Evolutionary conservation across 2,797 vertebrate species (phyloP).

Genomic region (Acanthornis magna): DNA sequence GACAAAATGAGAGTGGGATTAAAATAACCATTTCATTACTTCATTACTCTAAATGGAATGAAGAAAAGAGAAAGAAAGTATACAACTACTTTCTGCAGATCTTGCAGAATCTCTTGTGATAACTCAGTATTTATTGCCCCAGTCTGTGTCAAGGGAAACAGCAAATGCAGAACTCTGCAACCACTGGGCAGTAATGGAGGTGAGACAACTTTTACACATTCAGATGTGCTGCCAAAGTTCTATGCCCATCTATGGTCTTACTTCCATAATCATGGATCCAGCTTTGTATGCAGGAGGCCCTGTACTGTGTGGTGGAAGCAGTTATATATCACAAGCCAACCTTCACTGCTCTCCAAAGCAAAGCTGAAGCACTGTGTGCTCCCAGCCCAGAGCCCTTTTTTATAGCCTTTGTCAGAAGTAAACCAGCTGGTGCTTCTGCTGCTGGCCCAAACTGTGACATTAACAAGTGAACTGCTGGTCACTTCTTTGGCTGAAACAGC

Average conservation of each 20-base stretch:
- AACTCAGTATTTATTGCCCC: not conserved
- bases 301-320: not conserved
- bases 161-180: not conserved
- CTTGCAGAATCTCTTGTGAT: not conserved
- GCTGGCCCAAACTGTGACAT: not conserved
- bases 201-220: not conserved
- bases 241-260: not conserved
- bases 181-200: not conserved
- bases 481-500: not conserved
- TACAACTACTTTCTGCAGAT: not conserved
- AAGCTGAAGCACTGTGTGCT: not conserved
- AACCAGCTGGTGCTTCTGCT: not conserved
- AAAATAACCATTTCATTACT: not conserved
- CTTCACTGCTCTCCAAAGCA: not conserved
- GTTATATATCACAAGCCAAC: not conserved
- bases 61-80: not conserved
- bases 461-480: conserved; percentile 3
- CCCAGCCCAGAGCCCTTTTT: not conserved
- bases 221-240: not conserved
- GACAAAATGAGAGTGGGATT: not conserved
- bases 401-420: not conserved
- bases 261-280: not conserved
- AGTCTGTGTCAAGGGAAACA: fast-evolving
- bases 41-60: not conserved
- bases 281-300: not conserved